Evolutionary conservation across 2,113 vertebrate species (phyloP).

Genomic region (Neopipo cinnamomea): DNA sequence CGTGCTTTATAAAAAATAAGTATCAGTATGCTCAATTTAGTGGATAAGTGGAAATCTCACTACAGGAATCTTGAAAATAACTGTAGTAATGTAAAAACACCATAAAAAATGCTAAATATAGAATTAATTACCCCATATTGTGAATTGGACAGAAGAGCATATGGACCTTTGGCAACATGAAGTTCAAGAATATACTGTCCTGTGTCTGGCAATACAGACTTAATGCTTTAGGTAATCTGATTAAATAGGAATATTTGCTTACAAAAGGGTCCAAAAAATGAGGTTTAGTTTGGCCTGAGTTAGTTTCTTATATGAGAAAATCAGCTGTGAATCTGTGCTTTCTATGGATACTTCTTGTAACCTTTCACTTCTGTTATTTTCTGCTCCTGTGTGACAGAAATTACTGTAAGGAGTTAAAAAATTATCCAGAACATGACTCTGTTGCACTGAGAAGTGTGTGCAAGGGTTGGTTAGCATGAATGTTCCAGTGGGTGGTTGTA

Average conservation of each 20-base stretch:
- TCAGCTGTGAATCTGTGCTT: background rate
- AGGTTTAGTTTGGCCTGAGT: background rate
- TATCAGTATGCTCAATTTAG: background rate
- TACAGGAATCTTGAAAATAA: background rate
- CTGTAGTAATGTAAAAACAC: background rate
- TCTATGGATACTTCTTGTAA: background rate
- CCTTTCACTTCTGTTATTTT: background rate
- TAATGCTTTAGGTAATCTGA: background rate
- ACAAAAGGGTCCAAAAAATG: background rate
- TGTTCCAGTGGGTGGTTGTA: background rate
- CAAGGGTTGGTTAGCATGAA: background rate
- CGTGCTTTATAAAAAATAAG: background rate
- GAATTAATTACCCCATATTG: background rate
- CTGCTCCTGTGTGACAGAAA: background rate
- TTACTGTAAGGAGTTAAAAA: background rate
- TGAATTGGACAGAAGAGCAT: background rate
- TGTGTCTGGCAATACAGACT: background rate
- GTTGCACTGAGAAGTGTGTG: background rate
- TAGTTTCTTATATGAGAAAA: background rate
- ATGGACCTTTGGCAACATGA: background rate
- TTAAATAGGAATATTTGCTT: background rate
- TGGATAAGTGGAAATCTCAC: background rate
- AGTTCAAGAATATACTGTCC: background rate
- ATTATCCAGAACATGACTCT: background rate
- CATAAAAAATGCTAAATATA: background rate